These are phyloP conservation scores for Montipora cactus DNA, from an alignment of 64 coral and sea anemone species.

Conservation along the genomic window DNA sequence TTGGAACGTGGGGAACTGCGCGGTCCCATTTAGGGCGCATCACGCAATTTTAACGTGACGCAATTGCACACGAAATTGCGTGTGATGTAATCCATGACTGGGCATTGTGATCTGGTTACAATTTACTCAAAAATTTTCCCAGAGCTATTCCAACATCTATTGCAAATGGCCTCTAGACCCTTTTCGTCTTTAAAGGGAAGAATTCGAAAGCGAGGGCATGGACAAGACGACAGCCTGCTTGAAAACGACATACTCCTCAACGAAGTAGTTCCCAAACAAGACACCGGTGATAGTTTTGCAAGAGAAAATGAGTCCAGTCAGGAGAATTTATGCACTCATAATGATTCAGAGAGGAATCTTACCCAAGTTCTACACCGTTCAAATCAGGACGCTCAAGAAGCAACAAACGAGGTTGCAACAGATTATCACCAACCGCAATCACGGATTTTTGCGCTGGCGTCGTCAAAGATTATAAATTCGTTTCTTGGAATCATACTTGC, in stretches of 20 bases:
- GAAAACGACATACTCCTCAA: slow-evolving; percentile 1
- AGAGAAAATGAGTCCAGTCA: not conserved
- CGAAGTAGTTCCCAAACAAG: not conserved
- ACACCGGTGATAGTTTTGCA: not conserved
- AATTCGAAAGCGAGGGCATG: not conserved
- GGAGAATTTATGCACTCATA: too few relatives aligned
- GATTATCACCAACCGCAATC: not conserved
- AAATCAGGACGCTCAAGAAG: too few relatives aligned
- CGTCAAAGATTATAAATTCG: not conserved
- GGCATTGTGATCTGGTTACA: too few relatives aligned
- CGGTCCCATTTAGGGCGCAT: too few relatives aligned
- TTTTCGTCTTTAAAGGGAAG: not conserved
- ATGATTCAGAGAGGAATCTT: not conserved
- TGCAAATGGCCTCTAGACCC: not conserved
- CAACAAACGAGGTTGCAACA: not conserved
- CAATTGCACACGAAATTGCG: too few relatives aligned
- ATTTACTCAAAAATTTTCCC: too few relatives aligned
- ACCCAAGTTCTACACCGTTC: too few relatives aligned
- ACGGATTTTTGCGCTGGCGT: not conserved
- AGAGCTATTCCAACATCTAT: not conserved
- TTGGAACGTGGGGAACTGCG: too few relatives aligned
- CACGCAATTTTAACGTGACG: too few relatives aligned
- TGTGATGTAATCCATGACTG: too few relatives aligned
- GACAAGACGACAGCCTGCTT: not conserved
- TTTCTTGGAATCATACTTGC: slow-evolving; percentile 32